A percentile compares a stretch with the other conserved stretches of the same genome.
phyloP scores from a whole-genome alignment of 2,888 invertebrate species.

The Dasysyrphus tricinctus region DNA sequence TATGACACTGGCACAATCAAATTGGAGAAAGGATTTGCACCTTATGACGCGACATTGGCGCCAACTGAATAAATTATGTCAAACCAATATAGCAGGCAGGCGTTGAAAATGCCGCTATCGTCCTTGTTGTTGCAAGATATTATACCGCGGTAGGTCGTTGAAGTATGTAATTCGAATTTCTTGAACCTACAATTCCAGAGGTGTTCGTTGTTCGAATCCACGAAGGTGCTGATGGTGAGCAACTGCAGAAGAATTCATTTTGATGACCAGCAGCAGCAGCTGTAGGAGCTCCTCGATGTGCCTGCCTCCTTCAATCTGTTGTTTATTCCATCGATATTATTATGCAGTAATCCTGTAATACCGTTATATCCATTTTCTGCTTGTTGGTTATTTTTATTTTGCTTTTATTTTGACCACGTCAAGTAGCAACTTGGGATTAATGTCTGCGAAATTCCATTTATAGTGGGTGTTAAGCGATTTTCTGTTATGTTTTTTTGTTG shows the following conservation, averaged over 20 bases:
- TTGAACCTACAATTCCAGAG: not conserved
- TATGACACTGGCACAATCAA: conserved; percentile 49
- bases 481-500: not conserved
- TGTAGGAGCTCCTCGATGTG: not conserved
- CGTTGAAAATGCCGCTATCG: conserved; percentile 26
- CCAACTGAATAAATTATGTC: conserved; percentile 68
- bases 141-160: not conserved
- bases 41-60: conserved; percentile 63
- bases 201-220: not conserved
- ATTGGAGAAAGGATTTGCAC: conserved; percentile 61
- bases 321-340: conserved; percentile 65
- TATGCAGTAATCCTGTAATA: conserved; percentile 69
- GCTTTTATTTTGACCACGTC: conserved; percentile 53
- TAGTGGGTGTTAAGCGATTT: conserved; percentile 44
- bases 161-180: no score
- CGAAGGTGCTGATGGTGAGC: not conserved
- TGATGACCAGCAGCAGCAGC: not conserved
- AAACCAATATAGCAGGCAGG: conserved; percentile 53
- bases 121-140: conserved; percentile 20
- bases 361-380: conserved; percentile 49
- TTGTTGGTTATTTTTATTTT: conserved; percentile 56
- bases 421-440: conserved; percentile 63
- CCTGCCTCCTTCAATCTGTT: conserved; percentile 51
- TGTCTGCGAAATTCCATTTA: conserved; percentile 49
- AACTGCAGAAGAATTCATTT: conserved; percentile 11